Conservation (phyloP, 2,113 vertebrate genomes). For the Diglossa brunneiventris region DNA sequence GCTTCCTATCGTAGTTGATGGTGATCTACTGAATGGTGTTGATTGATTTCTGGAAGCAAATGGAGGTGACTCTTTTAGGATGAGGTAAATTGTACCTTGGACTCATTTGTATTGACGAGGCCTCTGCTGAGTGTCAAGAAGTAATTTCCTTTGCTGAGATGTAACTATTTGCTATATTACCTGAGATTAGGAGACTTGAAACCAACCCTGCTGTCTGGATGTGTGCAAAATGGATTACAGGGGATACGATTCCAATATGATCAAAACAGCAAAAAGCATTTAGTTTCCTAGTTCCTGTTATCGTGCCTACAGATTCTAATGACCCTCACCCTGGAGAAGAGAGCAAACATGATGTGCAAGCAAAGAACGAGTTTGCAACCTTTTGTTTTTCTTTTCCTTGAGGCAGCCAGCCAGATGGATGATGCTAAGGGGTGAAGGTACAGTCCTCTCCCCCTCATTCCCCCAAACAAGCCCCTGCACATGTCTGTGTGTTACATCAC, state of each 20-base stretch:
- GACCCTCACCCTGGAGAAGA: not conserved
- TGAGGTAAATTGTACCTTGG: not conserved
- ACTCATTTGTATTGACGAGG: not conserved
- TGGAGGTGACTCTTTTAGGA: not conserved
- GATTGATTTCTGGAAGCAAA: constrained; percentile 22
- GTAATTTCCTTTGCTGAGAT: constrained; percentile 19
- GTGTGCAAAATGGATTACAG: not conserved
- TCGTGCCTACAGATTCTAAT: not conserved
- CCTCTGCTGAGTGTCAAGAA: not conserved
- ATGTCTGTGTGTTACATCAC: not conserved
- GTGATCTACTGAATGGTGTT: not conserved
- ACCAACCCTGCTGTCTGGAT: not conserved
- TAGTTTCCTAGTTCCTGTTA: not conserved
- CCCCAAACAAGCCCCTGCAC: not conserved
- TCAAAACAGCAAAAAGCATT: not conserved
- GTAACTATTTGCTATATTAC: not conserved
- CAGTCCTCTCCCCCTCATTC: not conserved
- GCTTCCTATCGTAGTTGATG: not conserved
- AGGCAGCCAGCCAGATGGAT: not conserved
- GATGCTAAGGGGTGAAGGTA: not conserved
- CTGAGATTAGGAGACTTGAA: not conserved
- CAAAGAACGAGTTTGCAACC: not conserved
- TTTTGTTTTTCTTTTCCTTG: not conserved
- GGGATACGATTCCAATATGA: not conserved
- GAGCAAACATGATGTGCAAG: not conserved